These are phyloP conservation scores for Australoheros facetus DNA, from an alignment of 2,797 vertebrate species.

Conservation along the genomic window DNA sequence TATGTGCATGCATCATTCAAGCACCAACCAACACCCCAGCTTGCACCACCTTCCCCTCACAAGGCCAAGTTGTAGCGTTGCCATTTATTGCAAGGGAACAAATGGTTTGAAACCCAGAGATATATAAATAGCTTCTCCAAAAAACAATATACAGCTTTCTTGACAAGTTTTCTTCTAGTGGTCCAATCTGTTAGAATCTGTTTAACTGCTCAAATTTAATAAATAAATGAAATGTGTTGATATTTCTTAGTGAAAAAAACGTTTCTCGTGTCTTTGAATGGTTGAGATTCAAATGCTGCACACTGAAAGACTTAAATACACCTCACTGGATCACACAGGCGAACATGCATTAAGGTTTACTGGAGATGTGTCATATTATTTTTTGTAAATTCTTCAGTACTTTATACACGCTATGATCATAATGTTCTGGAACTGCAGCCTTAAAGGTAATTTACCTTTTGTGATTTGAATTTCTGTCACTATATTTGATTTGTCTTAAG, in stretches of 20 bases:
- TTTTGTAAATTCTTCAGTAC: background rate
- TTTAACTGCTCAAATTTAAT: background rate
- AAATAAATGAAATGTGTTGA: background rate
- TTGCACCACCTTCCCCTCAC: constrained; percentile 26
- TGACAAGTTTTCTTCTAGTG: constrained; percentile 61
- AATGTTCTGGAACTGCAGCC: background rate
- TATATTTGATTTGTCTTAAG: no score
- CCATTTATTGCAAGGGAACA: constrained; percentile 62
- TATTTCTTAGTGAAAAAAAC: background rate
- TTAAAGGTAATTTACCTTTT: background rate
- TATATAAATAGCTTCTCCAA: constrained; percentile 58
- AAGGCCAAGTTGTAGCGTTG: constrained; percentile 62
- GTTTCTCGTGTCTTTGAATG: background rate
- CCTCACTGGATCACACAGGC: background rate
- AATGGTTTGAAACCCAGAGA: constrained; percentile 58
- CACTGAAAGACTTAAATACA: background rate
- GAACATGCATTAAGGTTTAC: background rate
- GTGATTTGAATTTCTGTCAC: background rate
- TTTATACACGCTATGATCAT: background rate
- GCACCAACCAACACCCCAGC: constrained; percentile 31
- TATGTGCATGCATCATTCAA: constrained; percentile 74
- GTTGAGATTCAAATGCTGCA: no score
- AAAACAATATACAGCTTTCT: constrained; percentile 66
- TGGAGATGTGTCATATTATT: background rate
- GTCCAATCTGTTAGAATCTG: constrained; percentile 12